Evolutionary conservation across 2,888 invertebrate species (phyloP), one percentile per base, ranked within the genome.

Genomic region (Nomada fabriciana): DNA sequence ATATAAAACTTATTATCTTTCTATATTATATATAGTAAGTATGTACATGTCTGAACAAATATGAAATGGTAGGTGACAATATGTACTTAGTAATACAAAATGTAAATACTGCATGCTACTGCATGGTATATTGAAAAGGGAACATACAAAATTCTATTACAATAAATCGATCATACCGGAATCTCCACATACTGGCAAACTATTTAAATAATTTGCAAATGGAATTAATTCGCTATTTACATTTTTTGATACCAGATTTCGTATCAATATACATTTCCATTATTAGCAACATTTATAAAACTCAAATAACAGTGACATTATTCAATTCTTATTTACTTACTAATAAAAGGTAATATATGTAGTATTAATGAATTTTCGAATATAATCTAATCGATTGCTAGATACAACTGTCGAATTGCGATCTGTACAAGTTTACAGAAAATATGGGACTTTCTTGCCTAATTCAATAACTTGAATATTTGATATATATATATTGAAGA

Each of bases 161-260:
- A 67, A 36, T 47, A 36, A 61, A 29, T 42, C 52, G 43, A 73
- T 71, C 23, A 42, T 61, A 74, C 47, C 53, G 64, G 23, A 73
- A 64, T 55, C 23, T 69, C 65, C 20, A 18, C 25, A 53, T 50
- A 78, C 59, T 72, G 55, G 43, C 36, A 55, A 74, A 70, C 43
- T 76, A 76, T 47, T 61, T 53, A 2, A 43, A 52, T 50, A 36
- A 65, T 52, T 57, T 71, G 53, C 29, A 74, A 80, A 42, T 67
- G 36, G 18, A 76, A 70, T 67, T 68, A 29, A 61, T 64, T 71
- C 15, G 36, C 64, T 84, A 84, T 84, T 53, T 84, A 84, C 83
- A 84, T 15, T 67, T 68, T 18, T 29, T 53, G 63, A 73, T 83
- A 83, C 43, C 43, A 76, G 60, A 42, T 23, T 71, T 73, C 10